Base-by-base conservation (phyloP, 2,797 vertebrate species). In the Falco novaeseelandiae region DNA sequence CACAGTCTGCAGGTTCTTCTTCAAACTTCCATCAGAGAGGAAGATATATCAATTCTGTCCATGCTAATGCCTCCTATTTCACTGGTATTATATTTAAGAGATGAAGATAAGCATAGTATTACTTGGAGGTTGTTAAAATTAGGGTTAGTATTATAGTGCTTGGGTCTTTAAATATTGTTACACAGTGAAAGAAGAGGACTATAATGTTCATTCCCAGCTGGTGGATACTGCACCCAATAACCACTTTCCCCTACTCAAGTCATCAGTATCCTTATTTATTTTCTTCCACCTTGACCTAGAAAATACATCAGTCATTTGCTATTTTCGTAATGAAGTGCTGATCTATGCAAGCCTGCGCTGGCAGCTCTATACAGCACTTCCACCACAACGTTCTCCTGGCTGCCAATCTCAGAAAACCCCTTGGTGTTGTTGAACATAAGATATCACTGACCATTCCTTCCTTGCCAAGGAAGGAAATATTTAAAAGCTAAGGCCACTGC, bases 281-380 rank as follows among this genome's bases (percentile, higher is more conserved):
- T 84, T 91, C 78, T 87, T 88, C 94, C 93, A 91, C 93, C 93
- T 96, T 97, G 95, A 97, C 93, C 96, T 93, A 93, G 89, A 97
- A 96, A 96, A 71, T 29, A 40, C 48, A 77, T 82, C 61, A 91
- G 79, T 72, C 87, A 69, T 92, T 84, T 92, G 87, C 92, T 96
- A 89, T 95, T 97, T 93, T 86, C 49, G 74, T 91, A 94, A 96
- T 88, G 66, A 95, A 97, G 95, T 95, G 96, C 93, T 97, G 93
- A 96, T 95, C 93, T 91, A 85, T 86, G 93, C 93, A 95, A 89
- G 95, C 29, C 59, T 69, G 79, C 25, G 12, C 85, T 91, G 96
- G 76, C 84, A 87, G 55, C 59, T 86, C 65, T 40, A 14, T 42
- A 63, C 52, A 85, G 66, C 44, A 48, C 38, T 77, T 84, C 34